Conservation (phyloP, 2,797 vertebrate species). For the Psittacula echo region DNA sequence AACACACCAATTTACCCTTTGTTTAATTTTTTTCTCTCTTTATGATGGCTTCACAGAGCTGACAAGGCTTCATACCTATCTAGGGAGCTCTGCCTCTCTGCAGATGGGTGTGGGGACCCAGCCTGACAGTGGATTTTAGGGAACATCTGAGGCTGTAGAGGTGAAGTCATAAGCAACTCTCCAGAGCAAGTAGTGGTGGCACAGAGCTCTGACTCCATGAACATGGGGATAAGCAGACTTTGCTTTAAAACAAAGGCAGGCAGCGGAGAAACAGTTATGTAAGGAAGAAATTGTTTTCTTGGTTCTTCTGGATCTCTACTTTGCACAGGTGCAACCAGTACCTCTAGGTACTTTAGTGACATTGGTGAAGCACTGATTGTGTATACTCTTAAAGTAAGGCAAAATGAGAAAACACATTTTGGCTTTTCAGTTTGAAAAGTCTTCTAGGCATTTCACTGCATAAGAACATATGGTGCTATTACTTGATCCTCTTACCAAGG, state of each 20-base stretch:
- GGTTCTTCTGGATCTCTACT: not conserved
- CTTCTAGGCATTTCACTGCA: not conserved
- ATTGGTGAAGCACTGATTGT: not conserved
- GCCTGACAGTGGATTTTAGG: not conserved
- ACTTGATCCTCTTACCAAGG: conserved; percentile 56
- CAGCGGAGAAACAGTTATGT: not conserved
- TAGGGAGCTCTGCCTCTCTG: not conserved
- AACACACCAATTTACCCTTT: not conserved
- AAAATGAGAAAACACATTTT: conserved; percentile 17
- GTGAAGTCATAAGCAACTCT: not conserved
- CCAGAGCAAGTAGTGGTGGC: not conserved
- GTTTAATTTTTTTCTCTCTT: not conserved
- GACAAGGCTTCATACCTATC: not conserved
- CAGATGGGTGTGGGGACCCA: not conserved
- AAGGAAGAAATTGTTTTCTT: not conserved
- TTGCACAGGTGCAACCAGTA: not conserved
- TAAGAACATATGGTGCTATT: conserved; percentile 24
- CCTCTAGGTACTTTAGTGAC: not conserved
- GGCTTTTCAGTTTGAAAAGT: not conserved
- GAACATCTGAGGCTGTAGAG: not conserved
- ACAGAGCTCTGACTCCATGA: not conserved
- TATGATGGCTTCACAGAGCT: not conserved
- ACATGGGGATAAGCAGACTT: not conserved
- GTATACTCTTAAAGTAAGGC: not conserved
- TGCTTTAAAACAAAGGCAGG: not conserved